phyloP scores from a whole-genome alignment of 2,797 vertebrate species.

The Sebastes hopkinsi region DNA sequence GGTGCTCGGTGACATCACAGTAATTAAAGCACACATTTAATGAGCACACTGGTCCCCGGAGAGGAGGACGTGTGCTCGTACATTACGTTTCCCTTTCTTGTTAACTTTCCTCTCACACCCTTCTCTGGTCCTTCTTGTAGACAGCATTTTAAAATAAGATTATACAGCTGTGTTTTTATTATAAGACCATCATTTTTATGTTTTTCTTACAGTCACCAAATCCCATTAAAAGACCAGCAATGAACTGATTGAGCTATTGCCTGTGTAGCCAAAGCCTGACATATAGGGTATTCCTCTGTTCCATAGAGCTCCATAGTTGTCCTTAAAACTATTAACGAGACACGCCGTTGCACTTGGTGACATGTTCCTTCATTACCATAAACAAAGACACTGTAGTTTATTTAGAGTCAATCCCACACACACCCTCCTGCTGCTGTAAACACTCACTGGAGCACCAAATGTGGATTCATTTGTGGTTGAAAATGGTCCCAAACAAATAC shows the following conservation, averaged over 20 bases:
- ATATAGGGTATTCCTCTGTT: background rate
- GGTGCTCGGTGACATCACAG: slow-evolving; percentile 52
- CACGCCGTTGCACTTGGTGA: background rate
- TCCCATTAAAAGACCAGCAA: background rate
- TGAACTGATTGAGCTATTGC: background rate
- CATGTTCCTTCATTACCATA: background rate
- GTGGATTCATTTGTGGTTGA: background rate
- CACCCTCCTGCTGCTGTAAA: background rate
- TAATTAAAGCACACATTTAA: slow-evolving; percentile 73
- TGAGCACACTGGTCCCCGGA: slow-evolving; percentile 39
- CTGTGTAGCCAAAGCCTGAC: background rate
- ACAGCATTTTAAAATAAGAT: background rate
- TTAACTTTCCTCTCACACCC: background rate
- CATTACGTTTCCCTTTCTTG: background rate
- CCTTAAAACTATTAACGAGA: background rate
- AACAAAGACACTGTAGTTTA: background rate
- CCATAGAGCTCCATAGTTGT: background rate
- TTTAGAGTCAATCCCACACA: background rate
- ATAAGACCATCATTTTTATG: background rate
- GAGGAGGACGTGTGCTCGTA: slow-evolving; percentile 12
- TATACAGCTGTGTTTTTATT: background rate
- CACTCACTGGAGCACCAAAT: background rate
- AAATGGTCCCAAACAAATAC: background rate
- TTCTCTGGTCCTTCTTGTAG: background rate
- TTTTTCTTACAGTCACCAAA: background rate